Evolutionary conservation across 2,888 invertebrate species (phyloP).

Genomic region (Phoenoteleia sp.): DNA sequence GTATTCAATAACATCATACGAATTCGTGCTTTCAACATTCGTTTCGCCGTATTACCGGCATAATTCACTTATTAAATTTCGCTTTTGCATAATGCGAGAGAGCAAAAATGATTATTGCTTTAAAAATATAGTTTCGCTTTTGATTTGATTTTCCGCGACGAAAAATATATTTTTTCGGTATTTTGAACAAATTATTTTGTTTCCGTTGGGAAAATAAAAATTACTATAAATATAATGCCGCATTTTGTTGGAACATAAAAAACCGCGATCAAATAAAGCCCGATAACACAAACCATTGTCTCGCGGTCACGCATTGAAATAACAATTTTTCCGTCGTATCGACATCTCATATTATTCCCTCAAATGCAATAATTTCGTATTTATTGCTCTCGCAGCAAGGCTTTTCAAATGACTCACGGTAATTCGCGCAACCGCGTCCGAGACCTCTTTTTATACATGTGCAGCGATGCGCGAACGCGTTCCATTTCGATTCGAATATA

Average conservation of each 20-base stretch:
- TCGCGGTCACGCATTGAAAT: constrained; percentile 39
- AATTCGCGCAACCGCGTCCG: constrained; percentile 70
- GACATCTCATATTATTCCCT: constrained; percentile 24
- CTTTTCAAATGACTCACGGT: constrained; percentile 66
- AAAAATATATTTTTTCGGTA: no score
- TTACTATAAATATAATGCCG: no score
- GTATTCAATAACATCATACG: constrained; percentile 25
- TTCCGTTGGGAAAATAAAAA: not conserved
- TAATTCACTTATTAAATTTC: no score
- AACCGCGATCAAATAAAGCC: not conserved
- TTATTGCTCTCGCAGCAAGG: constrained; percentile 47
- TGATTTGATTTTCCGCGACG: no score
- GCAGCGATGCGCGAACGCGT: constrained; percentile 73
- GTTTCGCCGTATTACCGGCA: not conserved
- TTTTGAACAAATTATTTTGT: no score
- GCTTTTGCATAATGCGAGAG: no score
- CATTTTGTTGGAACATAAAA: constrained; percentile 9
- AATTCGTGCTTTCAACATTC: constrained; percentile 15
- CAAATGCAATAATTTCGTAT: constrained; percentile 47
- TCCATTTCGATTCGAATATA: constrained; percentile 67
- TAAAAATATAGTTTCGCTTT: not conserved
- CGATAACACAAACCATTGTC: constrained; percentile 32
- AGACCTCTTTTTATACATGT: constrained; percentile 72
- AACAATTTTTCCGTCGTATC: constrained; percentile 46
- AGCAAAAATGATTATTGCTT: no score